These are phyloP conservation scores for Geodia barretti DNA, from an alignment of 37 sponge, comb jelly and placozoan genomes.

Conservation along the genomic window DNA sequence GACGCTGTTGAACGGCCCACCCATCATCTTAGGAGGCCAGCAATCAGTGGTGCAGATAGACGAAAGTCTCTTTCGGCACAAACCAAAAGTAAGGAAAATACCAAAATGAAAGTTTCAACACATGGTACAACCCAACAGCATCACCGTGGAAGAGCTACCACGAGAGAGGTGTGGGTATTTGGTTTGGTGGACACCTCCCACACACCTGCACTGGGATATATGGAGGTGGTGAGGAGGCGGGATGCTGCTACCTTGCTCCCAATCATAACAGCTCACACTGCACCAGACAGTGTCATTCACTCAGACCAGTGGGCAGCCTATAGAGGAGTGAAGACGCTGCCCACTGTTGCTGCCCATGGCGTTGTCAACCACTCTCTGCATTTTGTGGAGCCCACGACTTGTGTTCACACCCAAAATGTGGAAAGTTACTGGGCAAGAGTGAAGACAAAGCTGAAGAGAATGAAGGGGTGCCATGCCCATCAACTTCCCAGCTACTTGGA, in stretches of 20 bases:
- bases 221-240: slow-evolving; percentile 46
- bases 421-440: slow-evolving; percentile 73
- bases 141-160: slow-evolving; percentile 58
- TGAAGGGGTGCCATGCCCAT: slow-evolving; percentile 46
- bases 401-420: slow-evolving; percentile 62
- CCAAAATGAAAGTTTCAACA: not conserved
- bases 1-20: no score
- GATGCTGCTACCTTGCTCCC: slow-evolving; percentile 63
- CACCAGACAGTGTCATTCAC: slow-evolving; percentile 45
- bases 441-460: slow-evolving; percentile 59
- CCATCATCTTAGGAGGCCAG: slow-evolving; percentile 37
- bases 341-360: no score
- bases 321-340: no score
- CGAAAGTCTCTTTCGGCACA: slow-evolving; percentile 53
- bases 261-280: slow-evolving; percentile 54
- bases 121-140: slow-evolving; percentile 16
- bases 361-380: slow-evolving; percentile 10
- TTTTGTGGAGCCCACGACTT: slow-evolving; percentile 60
- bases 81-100: slow-evolving; percentile 41
- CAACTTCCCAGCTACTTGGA: slow-evolving; percentile 60
- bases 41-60: slow-evolving; percentile 47
- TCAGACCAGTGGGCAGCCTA: slow-evolving; percentile 66
- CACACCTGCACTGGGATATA: slow-evolving; percentile 49
- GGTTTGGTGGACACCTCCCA: slow-evolving; percentile 58
- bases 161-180: slow-evolving; percentile 67